Conservation (phyloP, 2,888 invertebrate species). For the Tetragonisca angustula region DNA sequence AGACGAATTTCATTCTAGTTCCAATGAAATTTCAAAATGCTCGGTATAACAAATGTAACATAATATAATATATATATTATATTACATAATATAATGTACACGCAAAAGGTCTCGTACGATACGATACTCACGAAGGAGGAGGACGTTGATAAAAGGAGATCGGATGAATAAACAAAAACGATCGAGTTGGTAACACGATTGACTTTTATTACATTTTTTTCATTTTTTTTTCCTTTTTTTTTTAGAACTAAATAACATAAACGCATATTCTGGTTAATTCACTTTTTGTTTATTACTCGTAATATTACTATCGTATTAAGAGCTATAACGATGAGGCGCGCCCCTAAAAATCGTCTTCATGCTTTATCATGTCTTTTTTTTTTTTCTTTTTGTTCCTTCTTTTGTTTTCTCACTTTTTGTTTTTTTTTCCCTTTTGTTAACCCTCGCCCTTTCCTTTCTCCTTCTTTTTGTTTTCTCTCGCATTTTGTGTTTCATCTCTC, state of each 20-base stretch:
- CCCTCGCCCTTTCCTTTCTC: background rate
- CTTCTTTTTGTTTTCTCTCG: background rate
- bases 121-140: background rate
- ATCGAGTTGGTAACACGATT: slow-evolving; percentile 80
- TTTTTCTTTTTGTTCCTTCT: background rate
- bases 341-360: slow-evolving; percentile 68
- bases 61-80: background rate
- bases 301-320: slow-evolving; percentile 79
- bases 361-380: slow-evolving; percentile 54
- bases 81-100: too few species aligned
- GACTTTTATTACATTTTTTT: slow-evolving; percentile 81
- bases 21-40: too few species aligned
- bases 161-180: slow-evolving; percentile 43
- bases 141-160: background rate
- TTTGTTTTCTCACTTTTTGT: slow-evolving; percentile 23
- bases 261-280: slow-evolving; percentile 80
- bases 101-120: too few species aligned
- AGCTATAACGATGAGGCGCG: slow-evolving; percentile 80
- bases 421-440: slow-evolving; percentile 1
- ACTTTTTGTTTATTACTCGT: slow-evolving; percentile 77
- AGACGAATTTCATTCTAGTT: too few species aligned
- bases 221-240: slow-evolving; percentile 72
- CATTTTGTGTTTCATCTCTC: slow-evolving; percentile 52
- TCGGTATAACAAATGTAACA: accelerated
- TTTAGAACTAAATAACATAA: slow-evolving; percentile 83